A percentile compares a stretch with the other conserved stretches of the same genome.
Conservation (phyloP, 2,113 vertebrate species). For the Pogona vitticeps region DNA sequence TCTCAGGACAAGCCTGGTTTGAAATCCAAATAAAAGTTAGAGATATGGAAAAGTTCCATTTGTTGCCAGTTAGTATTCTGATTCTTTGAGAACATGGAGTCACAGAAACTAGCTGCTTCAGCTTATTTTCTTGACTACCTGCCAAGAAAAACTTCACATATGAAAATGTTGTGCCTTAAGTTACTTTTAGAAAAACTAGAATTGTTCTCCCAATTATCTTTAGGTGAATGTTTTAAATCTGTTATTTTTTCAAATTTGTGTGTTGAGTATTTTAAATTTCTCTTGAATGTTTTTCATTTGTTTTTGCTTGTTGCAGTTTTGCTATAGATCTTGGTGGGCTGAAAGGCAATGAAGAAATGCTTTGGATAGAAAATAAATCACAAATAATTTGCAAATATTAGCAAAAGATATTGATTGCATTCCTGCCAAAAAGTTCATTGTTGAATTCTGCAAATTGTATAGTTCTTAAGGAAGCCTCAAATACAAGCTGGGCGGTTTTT, state of each 20-base stretch:
- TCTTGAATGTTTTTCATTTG: too few species aligned
- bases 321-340: too few species aligned
- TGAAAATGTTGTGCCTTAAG: not conserved
- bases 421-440: too few species aligned
- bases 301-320: too few species aligned
- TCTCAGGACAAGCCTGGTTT: not conserved
- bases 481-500: too few species aligned
- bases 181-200: not conserved
- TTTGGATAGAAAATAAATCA: too few species aligned
- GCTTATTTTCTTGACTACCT: not conserved
- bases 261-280: too few species aligned
- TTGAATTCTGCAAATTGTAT: not conserved
- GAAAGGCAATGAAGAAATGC: too few species aligned
- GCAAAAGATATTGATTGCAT: too few species aligned
- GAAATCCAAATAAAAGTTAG: constrained; percentile 3
- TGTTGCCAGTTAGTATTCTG: not conserved
- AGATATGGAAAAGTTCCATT: not conserved
- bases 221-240: too few species aligned
- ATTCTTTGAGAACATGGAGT: not conserved
- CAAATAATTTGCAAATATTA: too few species aligned
- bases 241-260: too few species aligned
- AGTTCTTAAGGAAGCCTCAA: not conserved
- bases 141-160: not conserved
- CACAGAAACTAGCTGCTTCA: not conserved
- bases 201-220: not conserved